A percentile compares a stretch with the other conserved stretches of the same genome.
These are phyloP conservation scores for Trididemnum clinides DNA, from an alignment of 23 tunicate genomes.

Conservation along the genomic window DNA sequence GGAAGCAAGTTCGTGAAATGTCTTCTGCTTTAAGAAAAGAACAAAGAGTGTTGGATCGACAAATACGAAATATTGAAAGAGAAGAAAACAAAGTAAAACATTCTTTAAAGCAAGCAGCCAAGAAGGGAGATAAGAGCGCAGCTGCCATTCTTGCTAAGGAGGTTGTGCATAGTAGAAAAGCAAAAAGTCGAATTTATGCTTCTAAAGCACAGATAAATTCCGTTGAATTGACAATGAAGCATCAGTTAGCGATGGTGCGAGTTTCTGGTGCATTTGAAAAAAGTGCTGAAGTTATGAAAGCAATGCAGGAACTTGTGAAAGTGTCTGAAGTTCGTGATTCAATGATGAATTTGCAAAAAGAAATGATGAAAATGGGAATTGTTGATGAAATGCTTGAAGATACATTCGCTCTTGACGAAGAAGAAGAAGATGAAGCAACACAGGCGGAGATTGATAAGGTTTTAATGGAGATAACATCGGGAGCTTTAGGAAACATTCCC, in stretches of 20 bases:
- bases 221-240: slow-evolving; percentile 85
- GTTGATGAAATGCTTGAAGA: slow-evolving; percentile 98
- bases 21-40: slow-evolving; percentile 78
- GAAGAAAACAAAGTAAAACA: slow-evolving; percentile 89
- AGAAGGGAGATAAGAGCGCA: slow-evolving; percentile 79
- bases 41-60: slow-evolving; percentile 82
- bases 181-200: slow-evolving; percentile 75
- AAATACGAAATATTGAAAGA: slow-evolving; percentile 76
- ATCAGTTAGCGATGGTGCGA: slow-evolving; percentile 85
- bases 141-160: slow-evolving; percentile 90
- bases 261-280: slow-evolving; percentile 95
- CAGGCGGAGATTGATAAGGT: slow-evolving; percentile 98
- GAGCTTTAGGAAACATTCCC: slow-evolving; percentile 76
- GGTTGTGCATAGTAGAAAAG: slow-evolving; percentile 83
- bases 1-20: slow-evolving; percentile 72
- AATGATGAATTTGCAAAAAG: slow-evolving; percentile 91
- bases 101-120: slow-evolving; percentile 80
- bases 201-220: slow-evolving; percentile 92
- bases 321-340: slow-evolving; percentile 81
- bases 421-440: slow-evolving; percentile 86
- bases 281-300: slow-evolving; percentile 83
- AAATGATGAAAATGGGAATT: slow-evolving; percentile 99
- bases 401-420: slow-evolving; percentile 75
- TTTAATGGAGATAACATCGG: slow-evolving; percentile 84
- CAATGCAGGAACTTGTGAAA: slow-evolving; percentile 79